A percentile compares a stretch with the other conserved stretches of the same genome.
Evolutionary conservation across 2,113 vertebrate species (phyloP).

Genomic region (Siniperca knerii): DNA sequence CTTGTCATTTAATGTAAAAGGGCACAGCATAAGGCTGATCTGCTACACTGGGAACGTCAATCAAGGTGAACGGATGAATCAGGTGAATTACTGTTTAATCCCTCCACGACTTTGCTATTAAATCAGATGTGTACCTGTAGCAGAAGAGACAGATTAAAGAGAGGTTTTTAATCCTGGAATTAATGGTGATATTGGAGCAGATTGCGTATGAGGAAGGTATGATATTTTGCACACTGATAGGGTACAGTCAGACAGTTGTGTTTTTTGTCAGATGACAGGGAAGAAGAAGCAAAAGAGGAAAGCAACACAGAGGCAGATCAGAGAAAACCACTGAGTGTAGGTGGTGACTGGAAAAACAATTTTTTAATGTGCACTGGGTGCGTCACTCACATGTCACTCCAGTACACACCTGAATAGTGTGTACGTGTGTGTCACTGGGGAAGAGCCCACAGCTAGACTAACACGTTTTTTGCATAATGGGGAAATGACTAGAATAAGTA

Average conservation of each 20-base stretch:
- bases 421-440: background rate
- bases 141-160: conserved; percentile 33
- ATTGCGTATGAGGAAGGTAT: background rate
- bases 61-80: conserved; percentile 18
- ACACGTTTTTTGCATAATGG: conserved; percentile 67
- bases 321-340: conserved; percentile 6
- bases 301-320: background rate
- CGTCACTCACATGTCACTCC: conserved; percentile 51
- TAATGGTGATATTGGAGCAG: background rate
- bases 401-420: conserved; percentile 56
- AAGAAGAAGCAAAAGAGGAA: background rate
- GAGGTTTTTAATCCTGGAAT: conserved; percentile 31
- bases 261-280: background rate
- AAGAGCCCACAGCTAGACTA: conserved; percentile 48
- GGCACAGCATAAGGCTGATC: background rate
- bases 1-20: conserved; percentile 15
- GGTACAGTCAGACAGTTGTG: background rate
- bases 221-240: background rate
- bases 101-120: background rate
- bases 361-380: conserved; percentile 38
- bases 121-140: conserved; percentile 1
- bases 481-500: conserved; percentile 35
- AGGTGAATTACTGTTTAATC: conserved; percentile 34
- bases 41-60: background rate
- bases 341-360: conserved; percentile 36